phyloP scores from a whole-genome alignment of 2,113 vertebrate species.

The Entomyzon cyanotis region DNA sequence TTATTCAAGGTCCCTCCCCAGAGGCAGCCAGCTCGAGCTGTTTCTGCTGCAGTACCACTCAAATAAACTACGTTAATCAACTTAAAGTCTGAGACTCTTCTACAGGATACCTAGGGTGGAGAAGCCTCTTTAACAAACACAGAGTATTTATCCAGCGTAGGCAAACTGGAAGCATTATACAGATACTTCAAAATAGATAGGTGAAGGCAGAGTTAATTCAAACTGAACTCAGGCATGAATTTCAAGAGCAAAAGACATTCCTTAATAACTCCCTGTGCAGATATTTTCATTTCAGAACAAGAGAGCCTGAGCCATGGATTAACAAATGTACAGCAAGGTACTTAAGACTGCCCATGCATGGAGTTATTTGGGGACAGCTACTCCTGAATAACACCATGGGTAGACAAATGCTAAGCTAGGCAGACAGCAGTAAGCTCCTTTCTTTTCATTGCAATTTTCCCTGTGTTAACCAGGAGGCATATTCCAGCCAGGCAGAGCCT shows the following conservation, averaged over 20 bases:
- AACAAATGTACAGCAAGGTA: not conserved
- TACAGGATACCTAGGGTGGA: not conserved
- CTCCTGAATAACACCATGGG: not conserved
- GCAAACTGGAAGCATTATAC: not conserved
- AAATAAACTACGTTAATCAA: not conserved
- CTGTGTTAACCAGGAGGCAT: not conserved
- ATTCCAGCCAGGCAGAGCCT: not conserved
- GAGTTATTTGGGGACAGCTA: constrained; percentile 1
- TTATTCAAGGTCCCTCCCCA: not conserved
- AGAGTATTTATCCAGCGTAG: not conserved
- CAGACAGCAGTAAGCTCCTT: constrained; percentile 30
- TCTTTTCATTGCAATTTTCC: not conserved
- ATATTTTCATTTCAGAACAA: not conserved
- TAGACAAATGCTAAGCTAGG: not conserved
- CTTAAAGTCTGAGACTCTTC: not conserved
- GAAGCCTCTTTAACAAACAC: not conserved
- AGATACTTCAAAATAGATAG: not conserved
- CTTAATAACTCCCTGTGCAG: not conserved
- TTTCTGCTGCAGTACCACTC: not conserved
- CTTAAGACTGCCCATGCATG: not conserved
- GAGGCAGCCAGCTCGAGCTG: not conserved
- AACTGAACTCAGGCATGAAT: not conserved
- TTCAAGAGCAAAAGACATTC: not conserved
- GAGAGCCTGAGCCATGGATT: not conserved
- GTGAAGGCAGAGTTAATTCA: constrained; percentile 19